phyloP scores from a whole-genome alignment of 2,888 invertebrate species.

The Deladenus siricidicola region DNA sequence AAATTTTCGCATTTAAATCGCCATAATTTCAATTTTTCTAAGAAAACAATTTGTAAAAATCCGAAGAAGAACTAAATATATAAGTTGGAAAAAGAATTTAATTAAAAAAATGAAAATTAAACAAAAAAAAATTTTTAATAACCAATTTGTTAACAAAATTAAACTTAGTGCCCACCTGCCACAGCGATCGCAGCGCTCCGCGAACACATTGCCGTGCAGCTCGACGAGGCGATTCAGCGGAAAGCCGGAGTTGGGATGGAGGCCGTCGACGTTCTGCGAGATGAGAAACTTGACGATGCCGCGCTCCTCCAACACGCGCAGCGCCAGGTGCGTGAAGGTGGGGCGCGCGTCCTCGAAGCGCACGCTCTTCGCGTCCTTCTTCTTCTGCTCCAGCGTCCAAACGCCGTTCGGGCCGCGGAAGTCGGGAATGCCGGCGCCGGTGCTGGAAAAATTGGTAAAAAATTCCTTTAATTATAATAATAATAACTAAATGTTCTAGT shows the following conservation, averaged over 20 bases:
- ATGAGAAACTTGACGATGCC: conserved; percentile 61
- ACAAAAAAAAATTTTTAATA: too few species aligned
- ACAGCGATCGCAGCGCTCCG: conserved; percentile 84
- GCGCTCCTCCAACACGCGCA: conserved; percentile 69
- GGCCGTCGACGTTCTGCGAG: conserved; percentile 95
- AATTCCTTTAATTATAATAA: conserved; percentile 1
- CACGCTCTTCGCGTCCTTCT: conserved; percentile 63
- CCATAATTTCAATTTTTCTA: conserved; percentile 7
- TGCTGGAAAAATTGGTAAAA: too few species aligned
- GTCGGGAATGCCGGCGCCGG: conserved; percentile 82
- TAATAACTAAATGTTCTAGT: not conserved
- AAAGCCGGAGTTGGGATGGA: conserved; percentile 84
- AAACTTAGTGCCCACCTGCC: conserved; percentile 59
- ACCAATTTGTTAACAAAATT: too few species aligned
- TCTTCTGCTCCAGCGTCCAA: conserved; percentile 66
- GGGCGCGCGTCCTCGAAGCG: conserved; percentile 82
- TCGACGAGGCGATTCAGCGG: conserved; percentile 74
- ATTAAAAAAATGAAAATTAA: too few species aligned
- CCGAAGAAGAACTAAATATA: too few species aligned
- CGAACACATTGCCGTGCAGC: conserved; percentile 95
- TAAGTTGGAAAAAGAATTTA: too few species aligned
- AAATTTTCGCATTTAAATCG: too few species aligned
- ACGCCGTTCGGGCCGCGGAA: conserved; percentile 93
- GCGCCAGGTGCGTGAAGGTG: conserved; percentile 84
- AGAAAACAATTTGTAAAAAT: not conserved